A percentile compares a stretch with the other conserved stretches of the same genome.
These are phyloP conservation scores for Copidosoma aretas DNA, from an alignment of 2,888 invertebrate genomes.

Conservation along the genomic window DNA sequence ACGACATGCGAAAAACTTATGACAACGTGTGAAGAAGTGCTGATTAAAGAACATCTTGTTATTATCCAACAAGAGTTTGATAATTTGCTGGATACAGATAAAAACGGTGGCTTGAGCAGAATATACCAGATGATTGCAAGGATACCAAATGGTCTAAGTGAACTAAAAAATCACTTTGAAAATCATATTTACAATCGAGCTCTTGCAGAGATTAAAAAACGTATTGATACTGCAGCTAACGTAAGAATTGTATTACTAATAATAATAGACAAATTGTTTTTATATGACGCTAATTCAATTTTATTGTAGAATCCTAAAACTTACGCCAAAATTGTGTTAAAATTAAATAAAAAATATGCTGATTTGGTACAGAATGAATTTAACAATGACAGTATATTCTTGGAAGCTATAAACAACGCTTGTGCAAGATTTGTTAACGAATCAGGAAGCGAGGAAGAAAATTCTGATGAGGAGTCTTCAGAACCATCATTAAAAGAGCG, in stretches of 20 bases:
- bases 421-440: no score
- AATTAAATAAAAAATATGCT: constrained; percentile 97
- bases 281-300: not conserved
- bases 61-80: constrained; percentile 94
- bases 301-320: constrained; percentile 87
- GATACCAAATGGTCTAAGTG: constrained; percentile 89
- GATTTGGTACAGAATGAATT: constrained; percentile 93
- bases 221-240: constrained; percentile 88
- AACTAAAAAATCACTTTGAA: constrained; percentile 87
- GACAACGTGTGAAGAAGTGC: constrained; percentile 91
- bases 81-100: constrained; percentile 91
- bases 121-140: constrained; percentile 95
- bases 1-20: constrained; percentile 88
- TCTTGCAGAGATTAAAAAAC: constrained; percentile 90
- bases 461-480: no score
- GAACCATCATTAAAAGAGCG: no score
- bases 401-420: no score
- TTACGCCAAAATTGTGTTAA: constrained; percentile 95
- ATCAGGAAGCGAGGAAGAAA: no score
- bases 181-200: constrained; percentile 93
- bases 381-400: constrained; percentile 93
- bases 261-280: not conserved
- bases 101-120: constrained; percentile 91
- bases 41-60: constrained; percentile 96
- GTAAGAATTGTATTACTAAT: constrained; percentile 64